Evolutionary conservation across 2,113 vertebrate species (phyloP).

Genomic region (Delphinapterus leucas): DNA sequence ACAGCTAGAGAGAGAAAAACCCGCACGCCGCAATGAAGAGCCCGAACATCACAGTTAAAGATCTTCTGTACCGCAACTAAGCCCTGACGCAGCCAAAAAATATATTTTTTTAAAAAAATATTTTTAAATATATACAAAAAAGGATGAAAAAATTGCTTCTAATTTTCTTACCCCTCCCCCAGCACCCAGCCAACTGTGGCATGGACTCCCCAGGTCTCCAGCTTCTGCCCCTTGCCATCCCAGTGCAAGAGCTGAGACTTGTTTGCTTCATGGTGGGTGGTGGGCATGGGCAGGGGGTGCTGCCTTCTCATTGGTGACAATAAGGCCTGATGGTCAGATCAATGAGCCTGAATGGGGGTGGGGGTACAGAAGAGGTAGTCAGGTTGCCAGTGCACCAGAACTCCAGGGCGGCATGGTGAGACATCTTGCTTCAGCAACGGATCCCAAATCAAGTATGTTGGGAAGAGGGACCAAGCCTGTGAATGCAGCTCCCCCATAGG

Average conservation of each 20-base stretch:
- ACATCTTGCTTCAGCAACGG: neutral
- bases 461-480: neutral
- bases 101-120: too few species aligned
- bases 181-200: neutral
- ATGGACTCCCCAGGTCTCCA: neutral
- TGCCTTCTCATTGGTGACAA: too few species aligned
- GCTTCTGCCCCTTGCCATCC: neutral
- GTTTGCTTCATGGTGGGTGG: fast-evolving
- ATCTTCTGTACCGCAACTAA: too few species aligned
- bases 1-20: too few species aligned
- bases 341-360: neutral
- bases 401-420: too few species aligned
- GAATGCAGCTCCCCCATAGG: neutral
- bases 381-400: neutral
- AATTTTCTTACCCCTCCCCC: neutral
- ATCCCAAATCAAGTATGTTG: neutral
- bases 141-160: neutral
- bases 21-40: too few species aligned
- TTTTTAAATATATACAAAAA: neutral
- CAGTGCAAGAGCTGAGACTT: neutral
- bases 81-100: too few species aligned
- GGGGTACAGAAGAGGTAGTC: neutral
- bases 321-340: neutral
- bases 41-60: too few species aligned
- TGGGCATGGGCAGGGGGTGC: neutral